These are phyloP conservation scores for Brienomyrus brachyistius DNA, from an alignment of 2,113 vertebrate genomes.

Conservation along the genomic window DNA sequence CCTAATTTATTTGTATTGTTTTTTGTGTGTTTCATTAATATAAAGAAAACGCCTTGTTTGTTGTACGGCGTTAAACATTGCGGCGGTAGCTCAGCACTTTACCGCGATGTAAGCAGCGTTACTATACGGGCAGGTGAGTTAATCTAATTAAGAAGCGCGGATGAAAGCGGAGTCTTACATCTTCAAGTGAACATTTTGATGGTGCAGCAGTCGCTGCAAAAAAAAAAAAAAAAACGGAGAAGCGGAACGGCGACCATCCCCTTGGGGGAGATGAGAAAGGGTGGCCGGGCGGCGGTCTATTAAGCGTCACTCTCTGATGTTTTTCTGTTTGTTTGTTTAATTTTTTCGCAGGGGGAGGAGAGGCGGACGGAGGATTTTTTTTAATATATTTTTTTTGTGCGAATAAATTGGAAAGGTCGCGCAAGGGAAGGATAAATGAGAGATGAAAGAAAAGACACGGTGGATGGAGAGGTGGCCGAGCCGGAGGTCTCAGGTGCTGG, in stretches of 20 bases:
- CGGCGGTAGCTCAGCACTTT: background rate
- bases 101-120: background rate
- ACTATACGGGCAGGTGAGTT: background rate
- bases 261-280: slow-evolving; percentile 36
- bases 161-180: background rate
- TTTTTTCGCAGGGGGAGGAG: slow-evolving; percentile 8
- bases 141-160: slow-evolving; percentile 6
- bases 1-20: background rate
- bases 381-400: slow-evolving; percentile 8
- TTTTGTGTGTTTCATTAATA: background rate
- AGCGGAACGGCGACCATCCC: slow-evolving; percentile 22
- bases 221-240: slow-evolving; percentile 22
- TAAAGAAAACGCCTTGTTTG: background rate
- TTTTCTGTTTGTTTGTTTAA: slow-evolving; percentile 41
- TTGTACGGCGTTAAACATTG: background rate
- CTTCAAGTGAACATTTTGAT: slow-evolving; percentile 4
- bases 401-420: slow-evolving; percentile 28
- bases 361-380: background rate
- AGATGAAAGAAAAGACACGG: slow-evolving; percentile 57
- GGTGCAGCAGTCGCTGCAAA: slow-evolving; percentile 4
- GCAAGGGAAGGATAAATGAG: slow-evolving; percentile 47
- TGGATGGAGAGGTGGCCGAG: slow-evolving; percentile 45
- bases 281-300: slow-evolving; percentile 28
- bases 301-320: slow-evolving; percentile 33
- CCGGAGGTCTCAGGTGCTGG: slow-evolving; percentile 76